A percentile compares a stretch with the other conserved stretches of the same genome.
phyloP scores from a whole-genome alignment of 2,113 vertebrate species.

The Tychaedon coryphoeus region DNA sequence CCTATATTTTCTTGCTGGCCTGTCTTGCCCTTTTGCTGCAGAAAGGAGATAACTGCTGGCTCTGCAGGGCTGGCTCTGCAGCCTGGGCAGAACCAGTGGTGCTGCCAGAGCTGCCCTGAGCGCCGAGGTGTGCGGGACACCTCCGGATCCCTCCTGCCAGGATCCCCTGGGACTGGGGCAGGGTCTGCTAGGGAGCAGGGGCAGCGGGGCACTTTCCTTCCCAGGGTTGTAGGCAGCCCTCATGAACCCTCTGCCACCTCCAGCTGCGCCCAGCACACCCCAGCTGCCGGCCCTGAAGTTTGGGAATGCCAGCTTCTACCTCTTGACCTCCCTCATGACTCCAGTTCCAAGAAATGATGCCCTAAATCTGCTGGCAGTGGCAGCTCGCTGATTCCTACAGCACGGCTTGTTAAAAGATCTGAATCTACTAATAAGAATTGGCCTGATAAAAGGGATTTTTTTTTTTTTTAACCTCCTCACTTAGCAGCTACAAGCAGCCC shows the following conservation, averaged over 20 bases:
- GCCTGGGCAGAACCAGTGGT: background rate
- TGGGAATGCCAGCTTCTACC: background rate
- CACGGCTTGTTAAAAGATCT: background rate
- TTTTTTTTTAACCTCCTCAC: background rate
- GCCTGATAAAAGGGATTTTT: constrained; percentile 29
- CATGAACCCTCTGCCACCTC: background rate
- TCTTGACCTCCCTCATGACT: background rate
- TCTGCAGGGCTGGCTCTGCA: background rate
- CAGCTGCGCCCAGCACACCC: accelerated
- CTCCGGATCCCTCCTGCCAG: background rate
- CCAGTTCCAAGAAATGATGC: background rate
- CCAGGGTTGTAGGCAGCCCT: background rate
- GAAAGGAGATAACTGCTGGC: background rate
- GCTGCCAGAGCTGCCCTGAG: background rate
- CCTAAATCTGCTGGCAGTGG: constrained; percentile 15
- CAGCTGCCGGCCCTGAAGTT: background rate
- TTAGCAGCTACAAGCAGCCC: constrained; percentile 12
- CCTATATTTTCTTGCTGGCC: background rate
- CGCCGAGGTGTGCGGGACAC: background rate
- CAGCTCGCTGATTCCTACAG: background rate
- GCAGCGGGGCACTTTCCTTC: background rate
- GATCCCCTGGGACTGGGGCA: accelerated
- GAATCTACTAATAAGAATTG: constrained; percentile 51
- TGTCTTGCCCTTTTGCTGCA: background rate
- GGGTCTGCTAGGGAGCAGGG: background rate